A percentile compares a stretch with the other conserved stretches of the same genome.
Evolutionary conservation across 1,140 invertebrate species (phyloP).

Genomic region (Pseudomyrmex dendroicus): DNA sequence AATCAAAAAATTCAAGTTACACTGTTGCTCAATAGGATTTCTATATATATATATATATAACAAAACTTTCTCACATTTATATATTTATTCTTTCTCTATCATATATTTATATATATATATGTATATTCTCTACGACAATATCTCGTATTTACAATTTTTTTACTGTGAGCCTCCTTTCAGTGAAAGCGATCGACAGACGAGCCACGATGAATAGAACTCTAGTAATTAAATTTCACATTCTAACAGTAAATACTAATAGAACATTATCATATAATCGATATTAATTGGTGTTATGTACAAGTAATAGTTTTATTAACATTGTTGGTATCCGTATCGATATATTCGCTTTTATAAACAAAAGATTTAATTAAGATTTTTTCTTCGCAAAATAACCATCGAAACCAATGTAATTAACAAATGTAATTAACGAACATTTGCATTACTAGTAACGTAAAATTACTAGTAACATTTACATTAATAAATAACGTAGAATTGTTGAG

Average conservation of each 20-base stretch:
- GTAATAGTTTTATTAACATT: conserved; percentile 50
- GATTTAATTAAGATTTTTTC: not conserved
- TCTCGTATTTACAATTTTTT: conserved; percentile 39
- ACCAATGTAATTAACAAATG: too few relatives aligned
- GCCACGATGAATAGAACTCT: conserved; percentile 60
- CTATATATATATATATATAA: too few relatives aligned
- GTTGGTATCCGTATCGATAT: not conserved
- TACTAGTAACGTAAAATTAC: not conserved
- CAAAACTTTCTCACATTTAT: conserved; percentile 40
- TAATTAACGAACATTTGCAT: too few relatives aligned
- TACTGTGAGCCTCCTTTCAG: conserved; percentile 17
- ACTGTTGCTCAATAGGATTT: conserved; percentile 16
- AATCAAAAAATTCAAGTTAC: conserved; percentile 18
- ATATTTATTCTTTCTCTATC: conserved; percentile 28
- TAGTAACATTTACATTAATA: not conserved
- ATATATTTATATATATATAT: not conserved
- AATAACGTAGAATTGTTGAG: too few relatives aligned
- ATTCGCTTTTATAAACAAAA: conserved; percentile 17
- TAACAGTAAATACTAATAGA: conserved; percentile 66
- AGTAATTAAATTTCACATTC: conserved; percentile 49
- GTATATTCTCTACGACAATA: conserved; percentile 32
- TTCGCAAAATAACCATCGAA: too few relatives aligned
- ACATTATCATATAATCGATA: conserved; percentile 60
- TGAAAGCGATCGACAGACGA: conserved; percentile 61
- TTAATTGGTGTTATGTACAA: conserved; percentile 63